Evolutionary conservation across 1,140 invertebrate genomes (phyloP), one percentile per base, ranked within the genome.

Genomic region (Amyelois transitella): DNA sequence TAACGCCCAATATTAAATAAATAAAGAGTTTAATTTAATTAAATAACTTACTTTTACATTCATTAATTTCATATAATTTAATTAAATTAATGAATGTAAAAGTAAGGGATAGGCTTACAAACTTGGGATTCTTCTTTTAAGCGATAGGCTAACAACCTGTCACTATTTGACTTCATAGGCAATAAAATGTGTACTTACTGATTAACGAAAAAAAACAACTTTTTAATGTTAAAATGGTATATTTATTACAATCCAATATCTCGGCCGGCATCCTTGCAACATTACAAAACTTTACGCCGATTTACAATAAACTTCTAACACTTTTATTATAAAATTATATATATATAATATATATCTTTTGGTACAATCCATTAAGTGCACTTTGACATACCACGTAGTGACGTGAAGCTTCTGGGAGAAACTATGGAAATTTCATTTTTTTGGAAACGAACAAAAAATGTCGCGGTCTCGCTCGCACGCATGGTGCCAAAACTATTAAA

Each of bases 181-280:
- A n/a, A n/a, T n/a, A n/a, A n/a, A n/a, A n/a, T n/a, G n/a, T n/a
- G n/a, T n/a, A n/a, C n/a, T 8, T 24, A 24, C 4, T 24, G 22
- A 5, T 24, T 70, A 51, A n/a, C n/a, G n/a, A 85, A 72, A 60
- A 64, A 58, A 76, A 71, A 64, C 69, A 58, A 32, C 57, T n/a
- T 60, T 38, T 18, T 75, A 82, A 80, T 85, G 80, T 85, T 86
- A 86, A 85, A 86, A 85, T 83, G 81, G 83, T 86, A 85, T 86
- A 86, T 85, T 86, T 85, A 85, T 86, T 86, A 85, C 81, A 86
- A 86, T 86, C 75, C 72, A 83, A 83, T 82, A 86, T 84, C 75
- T 81, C 64, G 63, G 73, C 72, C 78, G 79, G 75, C 79, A 70
- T 70, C 57, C 56, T 51, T 66, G 76, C 77, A 79, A 78, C 75